Evolutionary conservation across 2,797 vertebrate genomes (phyloP), one percentile per base, ranked within the genome.

Genomic region (Enteromius argenteus): DNA sequence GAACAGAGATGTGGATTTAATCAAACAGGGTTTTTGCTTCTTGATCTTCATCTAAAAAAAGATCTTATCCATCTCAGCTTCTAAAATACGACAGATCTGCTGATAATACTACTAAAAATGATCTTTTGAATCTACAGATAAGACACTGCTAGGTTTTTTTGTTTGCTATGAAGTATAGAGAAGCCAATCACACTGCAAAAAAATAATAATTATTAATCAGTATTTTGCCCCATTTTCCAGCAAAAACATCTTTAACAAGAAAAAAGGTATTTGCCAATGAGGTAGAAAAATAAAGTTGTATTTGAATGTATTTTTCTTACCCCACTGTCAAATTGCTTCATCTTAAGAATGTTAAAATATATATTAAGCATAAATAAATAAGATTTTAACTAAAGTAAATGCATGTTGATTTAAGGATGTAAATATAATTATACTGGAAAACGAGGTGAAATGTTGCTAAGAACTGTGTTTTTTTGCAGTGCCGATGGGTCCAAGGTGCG

Each of bases 1-100:
- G 93, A 95, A 95, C 92, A 95, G 91, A 95, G 92, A 95, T 93
- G 92, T 92, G 93, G 93, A 90, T 95, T 95, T 95, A 95, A 95
- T 95, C 92, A 94, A 92, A 86, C 86, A 92, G 91, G 92, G 92
- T 93, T 87, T 90, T 89, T 84, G 90, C 92, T 92, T 90, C 87
- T 93, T 92, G 87, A 91, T 83, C 88, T 89, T 89, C 91, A 85
- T 82, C 92, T 81, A 86, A 86, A 85, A 79, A 51, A 88, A 76
- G 30, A 79, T 79, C 82, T 76, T 42, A 76, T 56, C 72, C 49
- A 88, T 85, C 79, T 86, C 60, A 84, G 75, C 51, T 58, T 62
- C 37, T 62, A 62, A 30, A 78, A 30, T 44, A 23, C 5, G 44
- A 78, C 56, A 78, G 21, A 44, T 62, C 39, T 60, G 7, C 37